A percentile compares a stretch with the other conserved stretches of the same genome.
Conservation (phyloP, 2,113 vertebrate species). For the Dipodomys spectabilis region DNA sequence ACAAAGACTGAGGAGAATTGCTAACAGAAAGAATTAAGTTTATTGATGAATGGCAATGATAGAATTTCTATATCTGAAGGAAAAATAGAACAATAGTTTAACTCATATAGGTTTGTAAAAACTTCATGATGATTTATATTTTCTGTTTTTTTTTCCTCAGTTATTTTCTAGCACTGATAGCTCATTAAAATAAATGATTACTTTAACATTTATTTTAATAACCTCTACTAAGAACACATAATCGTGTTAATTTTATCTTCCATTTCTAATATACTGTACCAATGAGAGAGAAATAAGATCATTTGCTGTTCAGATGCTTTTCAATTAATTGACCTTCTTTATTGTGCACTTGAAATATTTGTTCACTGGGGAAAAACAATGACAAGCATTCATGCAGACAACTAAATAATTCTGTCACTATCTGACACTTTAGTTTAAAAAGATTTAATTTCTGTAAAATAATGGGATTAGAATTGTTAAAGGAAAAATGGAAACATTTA, state of each 20-base stretch:
- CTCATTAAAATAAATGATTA: constrained; percentile 48
- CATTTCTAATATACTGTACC: neutral
- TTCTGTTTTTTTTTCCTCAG: neutral
- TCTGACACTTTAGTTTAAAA: constrained; percentile 25
- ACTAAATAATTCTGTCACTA: constrained; percentile 32
- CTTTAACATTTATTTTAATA: constrained; percentile 32
- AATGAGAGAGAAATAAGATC: constrained; percentile 6
- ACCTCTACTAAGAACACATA: neutral
- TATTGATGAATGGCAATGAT: neutral
- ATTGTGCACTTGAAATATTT: constrained; percentile 57
- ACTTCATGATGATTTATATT: constrained; percentile 1
- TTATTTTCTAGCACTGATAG: constrained; percentile 16
- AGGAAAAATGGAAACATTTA: constrained; percentile 9
- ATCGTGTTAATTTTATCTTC: constrained; percentile 17
- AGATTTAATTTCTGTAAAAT: neutral
- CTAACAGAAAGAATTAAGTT: constrained; percentile 34
- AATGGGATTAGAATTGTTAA: constrained; percentile 6
- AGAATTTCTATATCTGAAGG: constrained; percentile 16
- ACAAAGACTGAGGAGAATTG: neutral
- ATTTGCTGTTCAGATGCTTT: constrained; percentile 34
- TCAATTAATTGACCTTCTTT: constrained; percentile 18
- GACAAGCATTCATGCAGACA: constrained; percentile 12
- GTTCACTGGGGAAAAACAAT: constrained; percentile 33
- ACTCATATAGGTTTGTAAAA: neutral
- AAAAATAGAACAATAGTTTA: constrained; percentile 23